These are phyloP conservation scores for Junonia oenone DNA, from an alignment of 2,888 invertebrate genomes.

Conservation along the genomic window DNA sequence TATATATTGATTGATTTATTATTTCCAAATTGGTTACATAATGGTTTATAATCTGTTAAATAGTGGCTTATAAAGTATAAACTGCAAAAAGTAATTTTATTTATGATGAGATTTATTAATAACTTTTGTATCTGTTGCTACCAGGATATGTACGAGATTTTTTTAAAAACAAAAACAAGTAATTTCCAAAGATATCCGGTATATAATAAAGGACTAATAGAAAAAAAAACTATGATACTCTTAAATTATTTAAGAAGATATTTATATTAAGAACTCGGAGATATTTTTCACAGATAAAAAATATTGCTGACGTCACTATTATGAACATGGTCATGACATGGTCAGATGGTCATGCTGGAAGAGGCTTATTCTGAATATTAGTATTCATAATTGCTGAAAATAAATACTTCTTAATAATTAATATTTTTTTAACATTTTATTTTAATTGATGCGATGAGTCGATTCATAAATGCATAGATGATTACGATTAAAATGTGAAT, in stretches of 20 bases:
- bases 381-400: neutral
- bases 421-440: too few relatives aligned
- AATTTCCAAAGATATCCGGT: constrained; percentile 23
- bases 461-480: too few relatives aligned
- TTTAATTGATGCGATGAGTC: too few relatives aligned
- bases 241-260: constrained; percentile 57
- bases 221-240: constrained; percentile 30
- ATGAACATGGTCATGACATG: constrained; percentile 16
- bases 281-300: constrained; percentile 59
- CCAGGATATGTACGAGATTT: constrained; percentile 1
- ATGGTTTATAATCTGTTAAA: too few relatives aligned
- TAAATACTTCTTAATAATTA: neutral
- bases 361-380: neutral
- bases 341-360: constrained; percentile 7
- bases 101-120: too few relatives aligned
- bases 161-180: constrained; percentile 14
- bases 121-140: neutral
- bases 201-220: constrained; percentile 31
- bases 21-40: too few relatives aligned
- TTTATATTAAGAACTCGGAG: constrained; percentile 57
- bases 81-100: too few relatives aligned
- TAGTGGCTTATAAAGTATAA: too few relatives aligned
- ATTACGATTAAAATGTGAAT: too few relatives aligned
- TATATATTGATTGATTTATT: too few relatives aligned
- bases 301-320: constrained; percentile 55